A percentile compares a stretch with the other conserved stretches of the same genome.
phyloP scores from a whole-genome alignment of 92 coral and sea anemone genomes.

The Pocillopora grandis region DNA sequence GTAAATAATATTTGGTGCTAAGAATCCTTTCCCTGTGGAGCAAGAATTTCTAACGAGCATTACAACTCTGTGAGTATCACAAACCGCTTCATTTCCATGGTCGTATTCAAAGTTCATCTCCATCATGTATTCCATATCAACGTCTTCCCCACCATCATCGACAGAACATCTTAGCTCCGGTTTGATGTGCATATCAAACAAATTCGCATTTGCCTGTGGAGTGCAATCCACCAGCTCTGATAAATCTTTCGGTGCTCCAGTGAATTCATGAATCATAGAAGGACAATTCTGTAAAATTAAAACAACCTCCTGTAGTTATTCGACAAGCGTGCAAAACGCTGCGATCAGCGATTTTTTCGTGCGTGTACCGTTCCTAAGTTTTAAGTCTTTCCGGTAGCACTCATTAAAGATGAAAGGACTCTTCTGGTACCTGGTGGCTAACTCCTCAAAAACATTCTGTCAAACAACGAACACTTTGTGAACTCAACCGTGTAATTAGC shows the following conservation, averaged over 20 bases:
- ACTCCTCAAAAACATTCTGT: slow-evolving; percentile 37
- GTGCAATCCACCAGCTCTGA: slow-evolving; percentile 30
- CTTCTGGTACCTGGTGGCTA: slow-evolving; percentile 54
- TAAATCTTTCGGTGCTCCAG: slow-evolving; percentile 34
- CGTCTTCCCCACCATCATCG: slow-evolving; percentile 45
- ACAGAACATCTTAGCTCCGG: slow-evolving; percentile 45
- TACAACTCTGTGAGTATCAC: neutral
- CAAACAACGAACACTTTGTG: slow-evolving; percentile 51
- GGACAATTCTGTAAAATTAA: slow-evolving; percentile 43
- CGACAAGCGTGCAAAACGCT: slow-evolving; percentile 15
- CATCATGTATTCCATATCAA: slow-evolving; percentile 66
- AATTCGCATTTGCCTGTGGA: slow-evolving; percentile 33
- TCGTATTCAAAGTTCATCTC: slow-evolving; percentile 48
- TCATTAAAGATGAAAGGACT: slow-evolving; percentile 41
- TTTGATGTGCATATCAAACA: slow-evolving; percentile 56
- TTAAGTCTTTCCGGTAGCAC: neutral
- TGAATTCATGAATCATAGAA: slow-evolving; percentile 46
- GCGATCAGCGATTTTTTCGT: slow-evolving; percentile 18
- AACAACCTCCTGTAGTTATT: neutral
- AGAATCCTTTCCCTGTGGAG: neutral
- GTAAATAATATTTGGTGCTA: neutral
- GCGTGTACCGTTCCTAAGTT: neutral
- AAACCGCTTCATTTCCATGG: slow-evolving; percentile 54
- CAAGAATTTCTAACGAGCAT: neutral
- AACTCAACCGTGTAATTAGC: slow-evolving; percentile 82